phyloP scores from a whole-genome alignment of 2,797 vertebrate species.

The Cuculus canorus region DNA sequence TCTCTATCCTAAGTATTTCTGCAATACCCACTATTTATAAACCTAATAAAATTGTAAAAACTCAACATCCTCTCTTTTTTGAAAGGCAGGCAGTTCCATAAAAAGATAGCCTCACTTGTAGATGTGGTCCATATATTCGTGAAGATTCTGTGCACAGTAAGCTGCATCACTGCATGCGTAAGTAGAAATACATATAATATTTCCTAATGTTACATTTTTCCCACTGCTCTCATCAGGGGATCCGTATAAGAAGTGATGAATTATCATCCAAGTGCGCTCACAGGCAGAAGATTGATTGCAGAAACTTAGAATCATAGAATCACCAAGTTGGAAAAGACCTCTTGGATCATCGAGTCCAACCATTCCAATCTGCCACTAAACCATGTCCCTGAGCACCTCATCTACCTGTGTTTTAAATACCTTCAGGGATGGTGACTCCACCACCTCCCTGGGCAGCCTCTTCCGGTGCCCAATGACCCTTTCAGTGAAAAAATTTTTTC shows the following conservation, averaged over 20 bases:
- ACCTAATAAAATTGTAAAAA: background rate
- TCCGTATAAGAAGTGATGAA: background rate
- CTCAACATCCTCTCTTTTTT: background rate
- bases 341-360: no score
- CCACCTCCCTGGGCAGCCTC: no score
- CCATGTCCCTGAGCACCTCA: no score
- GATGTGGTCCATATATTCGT: no score
- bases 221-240: background rate
- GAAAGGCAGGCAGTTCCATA: background rate
- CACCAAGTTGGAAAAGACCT: no score
- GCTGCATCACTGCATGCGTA: accelerated
- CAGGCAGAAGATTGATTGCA: background rate
- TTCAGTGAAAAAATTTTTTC: no score
- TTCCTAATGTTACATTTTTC: background rate
- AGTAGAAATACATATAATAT: background rate
- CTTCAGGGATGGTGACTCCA: no score
- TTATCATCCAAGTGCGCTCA: background rate
- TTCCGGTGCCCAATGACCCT: no score
- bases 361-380: no score
- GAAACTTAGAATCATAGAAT: no score
- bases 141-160: background rate
- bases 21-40: conserved; percentile 27
- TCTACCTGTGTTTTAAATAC: no score
- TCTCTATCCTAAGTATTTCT: conserved; percentile 61
- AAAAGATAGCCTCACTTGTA: background rate